Base-by-base conservation (phyloP, 2,888 invertebrate genomes). In the Matsumyia berberina region DNA sequence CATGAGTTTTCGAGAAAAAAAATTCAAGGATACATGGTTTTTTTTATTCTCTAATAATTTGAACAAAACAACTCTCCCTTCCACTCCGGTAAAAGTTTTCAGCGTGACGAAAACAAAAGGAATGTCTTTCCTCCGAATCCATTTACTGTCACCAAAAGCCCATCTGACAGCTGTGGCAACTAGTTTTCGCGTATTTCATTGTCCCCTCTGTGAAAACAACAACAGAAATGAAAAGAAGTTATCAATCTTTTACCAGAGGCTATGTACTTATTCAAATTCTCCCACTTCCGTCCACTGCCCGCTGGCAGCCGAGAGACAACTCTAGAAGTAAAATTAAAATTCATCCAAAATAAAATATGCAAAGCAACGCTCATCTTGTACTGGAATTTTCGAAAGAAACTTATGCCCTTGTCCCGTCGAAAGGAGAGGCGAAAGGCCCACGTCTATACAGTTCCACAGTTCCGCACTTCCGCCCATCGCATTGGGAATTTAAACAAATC, bases 291-390 rank as follows among this genome's bases (percentile, higher is more conserved):
- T 24, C 24, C 4, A 24, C 1, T 4, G 4, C 24, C 24, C 24
- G 24, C 24, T 4, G 24, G 24, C 24, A 24, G 24, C 24, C 24
- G 4, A 1, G 2, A 24, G 24, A 46, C 55, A 39, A 64, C 51
- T 37, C 15, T 19, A 58, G 58, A 72, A 77, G 46, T 35, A 76
- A 81, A 74, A 77, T 77, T 77, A 66, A 82, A 82, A 82, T 66
- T 53, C 58, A 58, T 70, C 60, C 51, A 29, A 62, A 74, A 82
- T 82, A 60, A 82, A 82, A 72, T 82, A 82, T 82, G 77, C 78
- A 82, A 72, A 72, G 37, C 69, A 78, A 46, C 64, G 77, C 66
- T 82, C 51, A 66, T 76, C 67, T 57, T 19, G 37, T 7, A 33
- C 39, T 51, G 37, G 31, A 37, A 60, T 49, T 29, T 39, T 12